Base-by-base conservation (phyloP, 2,888 invertebrate genomes). In the Pachydiplax longipennis region DNA sequence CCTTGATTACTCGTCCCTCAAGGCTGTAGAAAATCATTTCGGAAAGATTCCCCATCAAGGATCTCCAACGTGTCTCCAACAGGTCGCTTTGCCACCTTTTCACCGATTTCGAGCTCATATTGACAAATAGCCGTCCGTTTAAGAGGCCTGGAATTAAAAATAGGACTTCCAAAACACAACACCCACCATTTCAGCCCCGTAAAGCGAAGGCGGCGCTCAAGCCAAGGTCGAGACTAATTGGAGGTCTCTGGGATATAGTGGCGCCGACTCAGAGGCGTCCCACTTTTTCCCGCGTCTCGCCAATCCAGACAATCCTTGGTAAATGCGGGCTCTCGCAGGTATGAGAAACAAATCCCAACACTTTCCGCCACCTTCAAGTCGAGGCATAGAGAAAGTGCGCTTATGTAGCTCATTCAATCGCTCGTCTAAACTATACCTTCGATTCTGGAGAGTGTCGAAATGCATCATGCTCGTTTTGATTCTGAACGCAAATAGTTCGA, bases 201-300 rank as follows among this genome's bases (percentile, higher is more conserved):
- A 22, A 61, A 87, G 87, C 37, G 87, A 87, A 61, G 87, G 87
- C 87, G 87, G 87, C 61, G 37, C 37, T 22, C 61, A 37, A 18
- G 12, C 61, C 87, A 87, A 87, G 87, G 87, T 87, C 87, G 87
- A 87, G 61, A 87, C 87, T 87, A 87, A 87, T 87, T 87, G 87
- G 87, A 87, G 87, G 87, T 87, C 87, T 87, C 61, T 61, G n/a
- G 58, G 61, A 61, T 61, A 61, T 87, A 87, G 58, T 87, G 87
- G 87, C 87, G 87, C 87, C 87, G 65, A 37, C 87, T 87, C 87
- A 48, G 61, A 61, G 53, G 87, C 87, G 87, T 87, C 87, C 87
- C 87, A 87, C 87, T 87, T 87, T 87, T 87, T 87, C 87, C 58
- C 35, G 31, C 35, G 83, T 83, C 83, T 83, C 53, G 58, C 58